Conservation (phyloP, 2,113 vertebrate species). For the Rhinoderma darwinii region DNA sequence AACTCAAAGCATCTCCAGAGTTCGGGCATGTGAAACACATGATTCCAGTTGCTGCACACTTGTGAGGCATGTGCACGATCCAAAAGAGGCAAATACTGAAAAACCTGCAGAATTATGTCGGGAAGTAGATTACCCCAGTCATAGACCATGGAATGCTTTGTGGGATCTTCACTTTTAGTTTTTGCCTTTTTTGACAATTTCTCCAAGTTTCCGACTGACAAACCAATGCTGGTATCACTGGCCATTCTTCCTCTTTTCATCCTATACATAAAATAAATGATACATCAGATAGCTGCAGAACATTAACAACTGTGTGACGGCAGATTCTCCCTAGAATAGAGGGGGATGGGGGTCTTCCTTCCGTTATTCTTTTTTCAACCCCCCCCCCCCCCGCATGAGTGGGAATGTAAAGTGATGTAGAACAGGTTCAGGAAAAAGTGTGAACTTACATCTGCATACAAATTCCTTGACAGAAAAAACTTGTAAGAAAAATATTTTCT, state of each 20-base stretch:
- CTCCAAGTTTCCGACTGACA: conserved; percentile 69
- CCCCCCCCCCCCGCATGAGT: no score
- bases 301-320: background rate
- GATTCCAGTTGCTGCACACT: conserved; percentile 92
- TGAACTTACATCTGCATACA: no score
- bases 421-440: no score
- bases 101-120: conserved; percentile 90
- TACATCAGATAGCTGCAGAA: background rate
- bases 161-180: conserved; percentile 61
- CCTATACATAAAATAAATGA: conserved; percentile 65
- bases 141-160: conserved; percentile 57
- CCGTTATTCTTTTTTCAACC: no score
- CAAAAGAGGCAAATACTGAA: conserved; percentile 91
- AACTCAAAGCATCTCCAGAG: conserved; percentile 98
- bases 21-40: conserved; percentile 97
- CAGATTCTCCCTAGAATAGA: no score
- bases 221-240: conserved; percentile 70
- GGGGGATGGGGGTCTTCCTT: background rate
- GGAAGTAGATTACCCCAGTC: conserved; percentile 88
- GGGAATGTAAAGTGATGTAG: no score
- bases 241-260: conserved; percentile 89
- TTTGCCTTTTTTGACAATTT: conserved; percentile 75
- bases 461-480: no score
- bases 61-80: conserved; percentile 92
- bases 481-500: no score